Conservation (phyloP, 2,113 vertebrate species). For the Hucho hucho region DNA sequence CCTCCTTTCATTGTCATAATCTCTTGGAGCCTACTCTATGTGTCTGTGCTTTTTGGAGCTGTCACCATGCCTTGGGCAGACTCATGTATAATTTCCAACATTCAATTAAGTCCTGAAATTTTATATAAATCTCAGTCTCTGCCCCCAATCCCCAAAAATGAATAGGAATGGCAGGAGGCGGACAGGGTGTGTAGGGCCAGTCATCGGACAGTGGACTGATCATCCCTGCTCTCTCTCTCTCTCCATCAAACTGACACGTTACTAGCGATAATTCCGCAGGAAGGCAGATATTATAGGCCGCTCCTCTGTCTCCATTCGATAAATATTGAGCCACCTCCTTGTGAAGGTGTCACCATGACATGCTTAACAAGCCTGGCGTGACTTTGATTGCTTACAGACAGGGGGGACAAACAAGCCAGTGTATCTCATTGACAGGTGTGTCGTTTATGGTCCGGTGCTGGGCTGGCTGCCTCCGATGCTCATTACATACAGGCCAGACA, state of each 20-base stretch:
- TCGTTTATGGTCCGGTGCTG: not conserved
- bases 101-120: constrained; percentile 21
- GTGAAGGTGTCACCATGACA: constrained; percentile 11
- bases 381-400: not conserved
- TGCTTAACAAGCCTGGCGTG: constrained; percentile 2
- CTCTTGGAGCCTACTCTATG: not conserved
- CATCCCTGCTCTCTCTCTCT: constrained; percentile 2
- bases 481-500: not conserved
- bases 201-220: not conserved
- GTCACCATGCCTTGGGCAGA: not conserved
- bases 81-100: constrained; percentile 21
- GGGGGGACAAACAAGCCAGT: not conserved
- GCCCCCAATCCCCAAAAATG: not conserved
- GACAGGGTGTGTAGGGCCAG: not conserved
- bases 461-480: not conserved
- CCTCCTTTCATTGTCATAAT: not conserved
- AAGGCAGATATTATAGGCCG: not conserved
- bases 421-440: not conserved
- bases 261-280: not conserved
- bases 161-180: not conserved
- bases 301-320: constrained; percentile 20
- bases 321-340: constrained; percentile 24
- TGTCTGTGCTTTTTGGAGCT: not conserved
- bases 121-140: not conserved
- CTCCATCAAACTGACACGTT: not conserved